A percentile compares a stretch with the other conserved stretches of the same genome.
phyloP scores from a whole-genome alignment of 2,113 vertebrate genomes.

The Rhodinocichla rosea region DNA sequence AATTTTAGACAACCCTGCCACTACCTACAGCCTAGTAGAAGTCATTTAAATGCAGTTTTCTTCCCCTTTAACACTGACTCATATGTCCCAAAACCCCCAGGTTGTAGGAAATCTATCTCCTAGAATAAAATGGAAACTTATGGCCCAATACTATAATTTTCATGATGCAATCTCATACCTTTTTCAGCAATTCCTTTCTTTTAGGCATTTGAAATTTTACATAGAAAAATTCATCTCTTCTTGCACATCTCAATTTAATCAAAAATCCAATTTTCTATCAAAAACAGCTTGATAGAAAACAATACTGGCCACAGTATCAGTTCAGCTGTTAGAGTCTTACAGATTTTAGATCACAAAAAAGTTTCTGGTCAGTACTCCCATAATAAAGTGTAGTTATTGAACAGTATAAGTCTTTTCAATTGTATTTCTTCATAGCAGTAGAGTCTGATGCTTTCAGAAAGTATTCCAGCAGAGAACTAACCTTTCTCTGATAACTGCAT shows the following conservation, averaged over 20 bases:
- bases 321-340: not conserved
- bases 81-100: not conserved
- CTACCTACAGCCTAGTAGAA: not conserved
- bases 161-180: not conserved
- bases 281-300: not conserved
- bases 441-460: not conserved
- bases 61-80: not conserved
- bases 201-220: not conserved
- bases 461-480: not conserved
- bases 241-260: not conserved
- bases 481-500: not conserved
- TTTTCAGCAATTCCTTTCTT: not conserved
- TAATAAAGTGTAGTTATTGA: not conserved
- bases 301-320: not conserved
- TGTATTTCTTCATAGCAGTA: not conserved
- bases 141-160: not conserved
- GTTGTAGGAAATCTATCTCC: not conserved
- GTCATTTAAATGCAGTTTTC: not conserved
- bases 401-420: not conserved
- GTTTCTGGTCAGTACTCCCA: not conserved
- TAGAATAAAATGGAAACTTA: not conserved
- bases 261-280: slow-evolving; percentile 34
- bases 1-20: not conserved
- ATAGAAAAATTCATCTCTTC: fast-evolving
- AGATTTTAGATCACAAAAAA: not conserved